Conservation (phyloP, 2,888 invertebrate genomes). For the Oxystoma pomonae region DNA sequence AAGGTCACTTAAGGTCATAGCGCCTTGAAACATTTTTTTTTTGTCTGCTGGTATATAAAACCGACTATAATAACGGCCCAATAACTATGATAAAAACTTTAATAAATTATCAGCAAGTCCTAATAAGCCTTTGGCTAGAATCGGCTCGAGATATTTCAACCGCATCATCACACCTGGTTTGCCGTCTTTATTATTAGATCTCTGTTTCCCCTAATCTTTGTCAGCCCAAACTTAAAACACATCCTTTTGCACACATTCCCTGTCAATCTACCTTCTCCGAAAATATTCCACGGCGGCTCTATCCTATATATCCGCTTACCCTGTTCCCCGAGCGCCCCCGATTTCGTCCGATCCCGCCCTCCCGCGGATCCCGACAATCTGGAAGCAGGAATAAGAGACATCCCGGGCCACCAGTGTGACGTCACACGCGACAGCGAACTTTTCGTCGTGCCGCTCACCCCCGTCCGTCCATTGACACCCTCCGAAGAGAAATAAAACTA, state of each 20-base stretch:
- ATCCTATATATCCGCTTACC: background rate
- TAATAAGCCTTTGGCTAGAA: no score
- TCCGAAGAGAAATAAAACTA: constrained; percentile 7
- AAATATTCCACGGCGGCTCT: background rate
- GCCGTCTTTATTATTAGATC: background rate
- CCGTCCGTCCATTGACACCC: constrained; percentile 23
- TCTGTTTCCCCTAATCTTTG: background rate
- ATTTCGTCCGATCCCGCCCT: constrained; percentile 30
- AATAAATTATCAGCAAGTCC: no score
- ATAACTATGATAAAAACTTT: no score
- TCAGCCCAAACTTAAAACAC: background rate
- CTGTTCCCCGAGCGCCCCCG: constrained; percentile 18
- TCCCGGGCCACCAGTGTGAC: constrained; percentile 45
- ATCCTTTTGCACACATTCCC: background rate
- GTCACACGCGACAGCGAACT: constrained; percentile 45
- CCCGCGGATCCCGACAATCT: constrained; percentile 33
- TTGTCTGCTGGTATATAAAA: no score
- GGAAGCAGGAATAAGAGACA: constrained; percentile 39
- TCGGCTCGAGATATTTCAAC: no score
- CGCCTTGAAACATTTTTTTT: no score
- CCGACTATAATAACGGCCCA: no score
- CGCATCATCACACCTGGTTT: background rate
- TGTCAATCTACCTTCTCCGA: background rate
- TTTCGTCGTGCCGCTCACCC: constrained; percentile 16
- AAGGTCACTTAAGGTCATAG: no score